Evolutionary conservation across 2,888 invertebrate species (phyloP).

Genomic region (Venustoraphidia nigricollis): DNA sequence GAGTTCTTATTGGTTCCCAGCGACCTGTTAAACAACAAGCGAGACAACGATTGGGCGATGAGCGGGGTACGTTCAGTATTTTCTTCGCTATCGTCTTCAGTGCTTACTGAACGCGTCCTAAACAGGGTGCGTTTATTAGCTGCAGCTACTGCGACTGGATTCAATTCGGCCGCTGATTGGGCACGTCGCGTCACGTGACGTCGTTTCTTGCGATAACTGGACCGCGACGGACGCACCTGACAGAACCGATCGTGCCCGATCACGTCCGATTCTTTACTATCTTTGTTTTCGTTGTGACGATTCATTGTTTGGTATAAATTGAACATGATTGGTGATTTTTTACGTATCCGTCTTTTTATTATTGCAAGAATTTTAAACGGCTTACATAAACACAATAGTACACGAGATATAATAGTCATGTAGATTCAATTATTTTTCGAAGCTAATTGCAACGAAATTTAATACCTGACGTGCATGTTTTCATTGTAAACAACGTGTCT

Average conservation of each 20-base stretch:
- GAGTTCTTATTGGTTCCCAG: conserved; percentile 9
- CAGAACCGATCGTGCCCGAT: conserved; percentile 74
- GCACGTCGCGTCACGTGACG: conserved; percentile 45
- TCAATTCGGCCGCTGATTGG: conserved; percentile 52
- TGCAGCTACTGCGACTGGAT: conserved; percentile 43
- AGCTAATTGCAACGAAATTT: too few relatives aligned
- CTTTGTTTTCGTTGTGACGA: conserved; percentile 36
- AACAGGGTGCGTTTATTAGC: conserved; percentile 48
- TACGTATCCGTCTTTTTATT: background rate
- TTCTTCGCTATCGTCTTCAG: conserved; percentile 43
- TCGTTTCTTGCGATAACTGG: conserved; percentile 30
- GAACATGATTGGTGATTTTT: conserved; percentile 38
- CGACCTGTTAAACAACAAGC: conserved; percentile 41
- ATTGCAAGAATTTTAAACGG: background rate
- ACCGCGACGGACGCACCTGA: conserved; percentile 42
- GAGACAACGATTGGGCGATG: conserved; percentile 56
- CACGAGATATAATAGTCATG: too few relatives aligned
- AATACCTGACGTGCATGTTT: too few relatives aligned
- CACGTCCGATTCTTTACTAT: conserved; percentile 38
- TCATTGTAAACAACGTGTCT: too few relatives aligned
- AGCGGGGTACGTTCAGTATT: conserved; percentile 37
- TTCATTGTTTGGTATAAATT: conserved; percentile 58
- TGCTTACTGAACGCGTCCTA: conserved; percentile 44
- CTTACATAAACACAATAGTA: too few relatives aligned
- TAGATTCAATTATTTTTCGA: too few relatives aligned